Conservation (phyloP, 1,140 invertebrate genomes). For the Lerema accius region DNA sequence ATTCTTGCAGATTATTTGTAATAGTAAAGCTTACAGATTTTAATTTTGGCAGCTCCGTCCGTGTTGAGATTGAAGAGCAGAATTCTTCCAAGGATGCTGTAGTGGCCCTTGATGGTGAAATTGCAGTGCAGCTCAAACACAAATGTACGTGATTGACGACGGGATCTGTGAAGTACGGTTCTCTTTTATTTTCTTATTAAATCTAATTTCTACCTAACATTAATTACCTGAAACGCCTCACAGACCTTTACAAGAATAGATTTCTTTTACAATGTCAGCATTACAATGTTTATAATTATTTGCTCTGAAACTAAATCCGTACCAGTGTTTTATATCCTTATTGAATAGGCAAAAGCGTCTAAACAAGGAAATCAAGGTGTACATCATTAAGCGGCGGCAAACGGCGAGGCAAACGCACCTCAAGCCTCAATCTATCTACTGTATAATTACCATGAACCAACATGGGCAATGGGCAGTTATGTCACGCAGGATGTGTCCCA, state of each 20-base stretch:
- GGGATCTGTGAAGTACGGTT: conserved; percentile 49
- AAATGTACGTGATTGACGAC: conserved; percentile 61
- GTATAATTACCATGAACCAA: conserved; percentile 20
- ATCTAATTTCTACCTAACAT: too few species aligned
- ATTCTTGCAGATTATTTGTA: too few species aligned
- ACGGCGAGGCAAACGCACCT: neutral
- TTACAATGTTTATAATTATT: too few species aligned
- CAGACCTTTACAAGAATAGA: too few species aligned
- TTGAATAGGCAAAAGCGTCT: too few species aligned
- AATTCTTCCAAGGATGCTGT: conserved; percentile 66
- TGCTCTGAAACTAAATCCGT: too few species aligned
- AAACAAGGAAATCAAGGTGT: neutral
- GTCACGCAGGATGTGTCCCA: conserved; percentile 28
- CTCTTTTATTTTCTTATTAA: neutral
- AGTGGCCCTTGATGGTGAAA: conserved; percentile 70
- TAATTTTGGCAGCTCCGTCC: conserved; percentile 69
- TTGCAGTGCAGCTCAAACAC: conserved; percentile 75
- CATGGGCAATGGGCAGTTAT: conserved; percentile 12
- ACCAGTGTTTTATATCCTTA: too few species aligned
- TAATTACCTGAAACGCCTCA: too few species aligned
- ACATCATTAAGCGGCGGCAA: neutral
- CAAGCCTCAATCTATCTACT: too few species aligned
- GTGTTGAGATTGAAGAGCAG: conserved; percentile 75
- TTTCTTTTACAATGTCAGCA: too few species aligned
- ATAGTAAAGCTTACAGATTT: conserved; percentile 62